phyloP scores from a whole-genome alignment of 2,797 vertebrate genomes.

The Crocidura indochinensis region DNA sequence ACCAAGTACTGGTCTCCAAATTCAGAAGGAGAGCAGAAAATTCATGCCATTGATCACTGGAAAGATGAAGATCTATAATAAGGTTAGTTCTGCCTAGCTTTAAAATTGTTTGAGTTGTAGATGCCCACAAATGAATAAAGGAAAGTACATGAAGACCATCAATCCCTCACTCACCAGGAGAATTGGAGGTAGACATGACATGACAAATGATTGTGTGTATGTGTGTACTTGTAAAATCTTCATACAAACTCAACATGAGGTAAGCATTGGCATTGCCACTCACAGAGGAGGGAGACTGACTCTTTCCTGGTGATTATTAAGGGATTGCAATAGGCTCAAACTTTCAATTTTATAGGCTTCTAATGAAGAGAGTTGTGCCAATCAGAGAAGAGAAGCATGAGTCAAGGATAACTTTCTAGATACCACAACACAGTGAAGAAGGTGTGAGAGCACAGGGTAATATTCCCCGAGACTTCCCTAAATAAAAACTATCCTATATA shows the following conservation, averaged over 20 bases:
- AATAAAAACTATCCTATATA: not conserved
- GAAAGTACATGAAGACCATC: not conserved
- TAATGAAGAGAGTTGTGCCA: not conserved
- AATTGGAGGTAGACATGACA: not conserved
- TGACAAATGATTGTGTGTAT: not conserved
- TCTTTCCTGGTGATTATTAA: not conserved
- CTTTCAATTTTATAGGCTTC: not conserved
- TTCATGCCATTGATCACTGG: conserved; percentile 19
- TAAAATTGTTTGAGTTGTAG: not conserved
- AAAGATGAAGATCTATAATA: not conserved
- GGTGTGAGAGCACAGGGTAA: not conserved
- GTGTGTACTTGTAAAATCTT: not conserved
- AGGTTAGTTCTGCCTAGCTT: not conserved
- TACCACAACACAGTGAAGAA: not conserved
- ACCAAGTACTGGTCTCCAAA: not conserved
- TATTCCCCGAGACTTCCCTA: not conserved
- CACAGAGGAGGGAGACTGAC: not conserved
- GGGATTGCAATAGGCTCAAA: not conserved
- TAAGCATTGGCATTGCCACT: not conserved
- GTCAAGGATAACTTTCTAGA: not conserved
- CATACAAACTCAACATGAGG: not conserved
- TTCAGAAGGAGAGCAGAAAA: conserved; percentile 3
- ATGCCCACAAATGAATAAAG: rapidly evolving
- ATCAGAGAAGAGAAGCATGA: not conserved
- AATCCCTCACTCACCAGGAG: not conserved